Percentiles rank a stretch among this genome's conserved stretches.
These are phyloP conservation scores for Solen grandis DNA, from an alignment of 1,140 invertebrate species.

Conservation along the genomic window DNA sequence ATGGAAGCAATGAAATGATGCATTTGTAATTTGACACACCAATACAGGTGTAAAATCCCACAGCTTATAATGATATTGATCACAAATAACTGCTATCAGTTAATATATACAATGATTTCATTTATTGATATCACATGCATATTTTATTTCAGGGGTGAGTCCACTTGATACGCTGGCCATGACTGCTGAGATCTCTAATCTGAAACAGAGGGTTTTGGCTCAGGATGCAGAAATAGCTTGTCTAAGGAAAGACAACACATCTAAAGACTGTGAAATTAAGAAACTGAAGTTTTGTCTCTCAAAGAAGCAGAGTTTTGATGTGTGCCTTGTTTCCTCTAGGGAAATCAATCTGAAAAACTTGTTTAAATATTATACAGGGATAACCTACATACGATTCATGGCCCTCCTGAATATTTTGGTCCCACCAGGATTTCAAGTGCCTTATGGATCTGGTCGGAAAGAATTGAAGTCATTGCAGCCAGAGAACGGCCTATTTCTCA, in stretches of 20 bases:
- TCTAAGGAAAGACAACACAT: constrained; percentile 9
- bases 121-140: too few species aligned
- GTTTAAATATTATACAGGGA: constrained; percentile 48
- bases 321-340: neutral
- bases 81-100: too few species aligned
- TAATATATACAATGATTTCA: too few species aligned
- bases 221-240: neutral
- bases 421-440: neutral
- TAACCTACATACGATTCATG: constrained; percentile 19
- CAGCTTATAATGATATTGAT: too few species aligned
- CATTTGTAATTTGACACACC: too few species aligned
- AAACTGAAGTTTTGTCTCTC: neutral
- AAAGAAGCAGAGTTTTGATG: neutral
- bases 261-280: neutral
- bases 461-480: neutral
- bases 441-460: neutral
- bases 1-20: too few species aligned
- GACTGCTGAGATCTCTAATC: constrained; percentile 7
- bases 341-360: constrained; percentile 5
- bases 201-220: neutral
- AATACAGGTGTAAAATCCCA: too few species aligned
- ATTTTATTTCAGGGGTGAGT: neutral
- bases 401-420: constrained; percentile 24
- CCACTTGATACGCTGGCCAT: constrained; percentile 16
- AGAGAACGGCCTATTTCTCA: constrained; percentile 27